Evolutionary conservation across 2,797 vertebrate genomes (phyloP).

Genomic region (Arrhamphus sclerolepis): DNA sequence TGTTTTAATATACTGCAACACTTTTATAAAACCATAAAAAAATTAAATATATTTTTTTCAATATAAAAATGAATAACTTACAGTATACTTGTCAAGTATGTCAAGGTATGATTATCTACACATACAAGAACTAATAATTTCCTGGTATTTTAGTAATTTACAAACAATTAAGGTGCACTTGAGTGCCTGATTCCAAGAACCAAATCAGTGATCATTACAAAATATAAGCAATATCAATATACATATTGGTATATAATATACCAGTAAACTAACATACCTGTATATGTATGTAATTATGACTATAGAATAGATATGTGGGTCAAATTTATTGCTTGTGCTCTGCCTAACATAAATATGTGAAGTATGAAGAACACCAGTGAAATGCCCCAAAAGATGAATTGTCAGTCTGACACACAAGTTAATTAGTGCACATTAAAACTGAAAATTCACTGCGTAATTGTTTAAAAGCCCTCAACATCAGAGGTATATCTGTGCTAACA

Average conservation of each 20-base stretch:
- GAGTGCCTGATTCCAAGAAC: conserved; percentile 61
- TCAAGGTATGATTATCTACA: conserved; percentile 72
- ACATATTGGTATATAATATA: conserved; percentile 45
- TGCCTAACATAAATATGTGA: conserved; percentile 24
- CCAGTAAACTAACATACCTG: conserved; percentile 25
- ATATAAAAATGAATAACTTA: conserved; percentile 82
- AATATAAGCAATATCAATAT: conserved; percentile 49
- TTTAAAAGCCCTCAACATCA: conserved; percentile 28
- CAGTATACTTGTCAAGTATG: conserved; percentile 60
- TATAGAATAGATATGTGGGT: conserved; percentile 50
- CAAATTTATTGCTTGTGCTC: conserved; percentile 35
- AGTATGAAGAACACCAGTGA: conserved; percentile 33
- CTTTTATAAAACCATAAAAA: conserved; percentile 65
- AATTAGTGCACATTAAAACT: conserved; percentile 52
- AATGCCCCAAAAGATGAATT: conserved; percentile 31
- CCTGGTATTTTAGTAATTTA: conserved; percentile 67
- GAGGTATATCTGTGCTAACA: conserved; percentile 6
- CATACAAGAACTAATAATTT: conserved; percentile 56
- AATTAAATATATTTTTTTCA: conserved; percentile 67
- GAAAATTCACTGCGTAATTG: conserved; percentile 25
- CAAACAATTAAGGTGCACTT: conserved; percentile 80
- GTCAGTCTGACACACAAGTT: conserved; percentile 15
- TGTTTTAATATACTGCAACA: conserved; percentile 35
- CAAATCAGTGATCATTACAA: conserved; percentile 54
- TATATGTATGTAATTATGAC: conserved; percentile 33